phyloP scores from a whole-genome alignment of 1,140 invertebrate species.

The Pogonus chalceus region DNA sequence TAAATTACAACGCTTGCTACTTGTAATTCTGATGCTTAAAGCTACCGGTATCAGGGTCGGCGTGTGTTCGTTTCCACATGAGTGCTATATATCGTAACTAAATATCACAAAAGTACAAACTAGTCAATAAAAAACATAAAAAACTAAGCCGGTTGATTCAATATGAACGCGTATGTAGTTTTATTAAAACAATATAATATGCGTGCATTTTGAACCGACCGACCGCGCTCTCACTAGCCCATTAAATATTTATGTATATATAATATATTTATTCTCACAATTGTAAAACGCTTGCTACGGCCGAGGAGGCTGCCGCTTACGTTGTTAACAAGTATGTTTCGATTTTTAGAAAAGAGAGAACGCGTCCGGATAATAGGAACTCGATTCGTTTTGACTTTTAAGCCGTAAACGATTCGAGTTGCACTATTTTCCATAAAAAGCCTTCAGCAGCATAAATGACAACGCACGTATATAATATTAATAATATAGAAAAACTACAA shows the following conservation, averaged over 20 bases:
- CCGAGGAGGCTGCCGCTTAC: neutral
- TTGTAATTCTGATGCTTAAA: neutral
- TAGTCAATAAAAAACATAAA: conserved; percentile 6
- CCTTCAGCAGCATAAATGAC: conserved; percentile 4
- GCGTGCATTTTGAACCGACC: no score
- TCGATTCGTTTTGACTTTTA: no score
- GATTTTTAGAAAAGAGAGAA: no score
- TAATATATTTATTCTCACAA: no score
- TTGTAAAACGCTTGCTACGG: no score
- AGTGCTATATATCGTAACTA: conserved; percentile 7
- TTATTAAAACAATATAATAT: no score
- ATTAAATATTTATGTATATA: no score
- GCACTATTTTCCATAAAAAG: neutral
- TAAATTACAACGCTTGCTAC: neutral
- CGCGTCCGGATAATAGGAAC: no score
- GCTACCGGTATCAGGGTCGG: conserved; percentile 1
- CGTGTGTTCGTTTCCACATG: conserved; percentile 2
- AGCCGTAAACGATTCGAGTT: neutral
- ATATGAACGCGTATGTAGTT: neutral
- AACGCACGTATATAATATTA: conserved; percentile 5
- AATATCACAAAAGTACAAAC: conserved; percentile 7
- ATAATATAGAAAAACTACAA: conserved; percentile 6
- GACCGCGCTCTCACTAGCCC: no score
- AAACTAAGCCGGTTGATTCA: neutral
- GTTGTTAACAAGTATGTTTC: neutral